Conservation (phyloP, 2,113 vertebrate genomes). For the Platichthys flesus region DNA sequence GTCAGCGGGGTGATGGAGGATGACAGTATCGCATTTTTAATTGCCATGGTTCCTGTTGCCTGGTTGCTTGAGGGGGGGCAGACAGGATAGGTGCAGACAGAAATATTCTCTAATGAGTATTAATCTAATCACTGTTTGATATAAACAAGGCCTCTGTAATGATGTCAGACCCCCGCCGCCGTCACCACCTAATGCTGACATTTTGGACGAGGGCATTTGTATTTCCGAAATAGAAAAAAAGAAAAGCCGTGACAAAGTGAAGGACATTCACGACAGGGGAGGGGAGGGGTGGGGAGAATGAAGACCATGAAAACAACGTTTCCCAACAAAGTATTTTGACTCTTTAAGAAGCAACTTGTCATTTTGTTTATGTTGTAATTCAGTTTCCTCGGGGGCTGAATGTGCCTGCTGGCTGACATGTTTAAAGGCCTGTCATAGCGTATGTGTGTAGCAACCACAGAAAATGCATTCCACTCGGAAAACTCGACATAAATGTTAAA, state of each 20-base stretch:
- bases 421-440: slow-evolving; percentile 19
- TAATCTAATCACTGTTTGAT: slow-evolving; percentile 85
- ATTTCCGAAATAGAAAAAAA: slow-evolving; percentile 50
- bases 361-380: slow-evolving; percentile 29
- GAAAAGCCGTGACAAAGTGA: slow-evolving; percentile 59
- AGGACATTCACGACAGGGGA: slow-evolving; percentile 47
- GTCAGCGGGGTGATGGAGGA: slow-evolving; percentile 67
- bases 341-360: slow-evolving; percentile 35
- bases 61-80: slow-evolving; percentile 64
- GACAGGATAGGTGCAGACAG: slow-evolving; percentile 75
- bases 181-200: slow-evolving; percentile 70
- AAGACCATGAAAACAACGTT: slow-evolving; percentile 41
- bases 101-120: slow-evolving; percentile 86
- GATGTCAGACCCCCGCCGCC: slow-evolving; percentile 69
- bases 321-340: slow-evolving; percentile 29
- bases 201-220: slow-evolving; percentile 74
- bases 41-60: slow-evolving; percentile 80
- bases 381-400: slow-evolving; percentile 49
- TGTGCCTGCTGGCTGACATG: slow-evolving; percentile 7
- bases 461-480: slow-evolving; percentile 9
- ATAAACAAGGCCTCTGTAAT: slow-evolving; percentile 77
- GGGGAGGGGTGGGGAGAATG: slow-evolving; percentile 15
- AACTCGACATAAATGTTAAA: slow-evolving; percentile 21
- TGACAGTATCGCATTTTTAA: slow-evolving; percentile 83
- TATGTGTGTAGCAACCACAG: not conserved